phyloP scores from a whole-genome alignment of 2,888 invertebrate genomes.

The Rotaria magnacalcarata region DNA sequence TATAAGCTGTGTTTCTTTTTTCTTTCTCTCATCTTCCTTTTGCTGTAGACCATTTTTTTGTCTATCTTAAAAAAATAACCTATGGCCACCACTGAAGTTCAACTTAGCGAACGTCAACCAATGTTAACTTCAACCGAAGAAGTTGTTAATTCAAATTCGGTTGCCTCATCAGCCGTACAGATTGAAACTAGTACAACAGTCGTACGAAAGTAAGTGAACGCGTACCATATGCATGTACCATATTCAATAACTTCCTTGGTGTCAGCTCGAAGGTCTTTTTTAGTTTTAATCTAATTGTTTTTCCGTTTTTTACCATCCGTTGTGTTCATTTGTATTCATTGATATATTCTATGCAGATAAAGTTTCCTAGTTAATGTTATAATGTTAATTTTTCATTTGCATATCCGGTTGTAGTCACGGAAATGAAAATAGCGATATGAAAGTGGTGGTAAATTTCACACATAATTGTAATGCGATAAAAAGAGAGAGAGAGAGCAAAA shows the following conservation, averaged over 20 bases:
- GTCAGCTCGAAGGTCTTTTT: background rate
- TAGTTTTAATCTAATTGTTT: background rate
- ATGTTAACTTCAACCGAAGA: background rate
- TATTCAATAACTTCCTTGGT: background rate
- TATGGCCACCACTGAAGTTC: background rate
- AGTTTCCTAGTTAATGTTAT: background rate
- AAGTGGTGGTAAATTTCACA: conserved; percentile 5
- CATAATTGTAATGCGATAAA: conserved; percentile 3
- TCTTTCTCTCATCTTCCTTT: background rate
- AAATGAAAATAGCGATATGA: background rate
- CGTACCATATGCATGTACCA: background rate
- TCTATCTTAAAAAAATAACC: background rate
- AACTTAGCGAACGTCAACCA: background rate
- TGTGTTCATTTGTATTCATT: too few species aligned
- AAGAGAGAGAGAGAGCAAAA: background rate
- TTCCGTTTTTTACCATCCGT: background rate
- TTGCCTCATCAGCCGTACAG: background rate
- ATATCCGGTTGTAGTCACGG: background rate
- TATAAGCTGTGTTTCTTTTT: background rate
- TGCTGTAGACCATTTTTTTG: background rate
- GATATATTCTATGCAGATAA: background rate
- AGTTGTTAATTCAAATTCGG: background rate
- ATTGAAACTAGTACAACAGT: background rate
- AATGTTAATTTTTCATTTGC: conserved; percentile 8
- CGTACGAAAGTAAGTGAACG: conserved; percentile 4